These are phyloP conservation scores for Amazonetta brasiliensis DNA, from an alignment of 2,797 vertebrate genomes.

Conservation along the genomic window DNA sequence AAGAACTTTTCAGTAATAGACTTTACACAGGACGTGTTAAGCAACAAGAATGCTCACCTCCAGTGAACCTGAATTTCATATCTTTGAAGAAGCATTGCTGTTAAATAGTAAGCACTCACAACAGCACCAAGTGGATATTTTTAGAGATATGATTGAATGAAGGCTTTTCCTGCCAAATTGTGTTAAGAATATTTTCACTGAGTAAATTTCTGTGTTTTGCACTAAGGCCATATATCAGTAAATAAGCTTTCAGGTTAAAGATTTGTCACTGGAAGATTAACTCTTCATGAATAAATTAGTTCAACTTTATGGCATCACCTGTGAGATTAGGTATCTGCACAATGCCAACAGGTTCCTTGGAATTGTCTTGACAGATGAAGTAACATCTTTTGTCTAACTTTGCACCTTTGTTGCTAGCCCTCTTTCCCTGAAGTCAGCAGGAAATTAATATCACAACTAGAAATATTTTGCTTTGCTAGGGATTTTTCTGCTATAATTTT, in stretches of 20 bases:
- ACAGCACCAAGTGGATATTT: neutral
- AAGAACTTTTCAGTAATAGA: neutral
- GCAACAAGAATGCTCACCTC: neutral
- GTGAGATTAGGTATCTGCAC: neutral
- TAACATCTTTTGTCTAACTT: conserved; percentile 31
- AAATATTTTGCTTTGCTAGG: conserved; percentile 3
- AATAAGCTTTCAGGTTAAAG: conserved; percentile 4
- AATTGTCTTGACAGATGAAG: conserved; percentile 26
- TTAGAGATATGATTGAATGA: neutral
- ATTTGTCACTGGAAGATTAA: conserved; percentile 11
- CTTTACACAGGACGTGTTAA: neutral
- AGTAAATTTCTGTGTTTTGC: conserved; percentile 14
- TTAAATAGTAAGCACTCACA: neutral
- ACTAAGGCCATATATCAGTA: neutral
- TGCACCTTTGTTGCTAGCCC: neutral
- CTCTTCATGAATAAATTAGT: conserved; percentile 43
- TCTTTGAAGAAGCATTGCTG: neutral
- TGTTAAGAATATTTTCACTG: conserved; percentile 1
- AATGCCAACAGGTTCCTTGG: neutral
- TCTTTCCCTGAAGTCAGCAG: conserved; percentile 22
- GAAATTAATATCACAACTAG: neutral
- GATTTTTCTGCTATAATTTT: neutral
- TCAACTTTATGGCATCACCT: conserved; percentile 17
- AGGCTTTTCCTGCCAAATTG: neutral
- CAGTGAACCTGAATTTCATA: neutral